Evolutionary conservation across 1,140 invertebrate species (phyloP).

Genomic region (Reticulitermes speratus): DNA sequence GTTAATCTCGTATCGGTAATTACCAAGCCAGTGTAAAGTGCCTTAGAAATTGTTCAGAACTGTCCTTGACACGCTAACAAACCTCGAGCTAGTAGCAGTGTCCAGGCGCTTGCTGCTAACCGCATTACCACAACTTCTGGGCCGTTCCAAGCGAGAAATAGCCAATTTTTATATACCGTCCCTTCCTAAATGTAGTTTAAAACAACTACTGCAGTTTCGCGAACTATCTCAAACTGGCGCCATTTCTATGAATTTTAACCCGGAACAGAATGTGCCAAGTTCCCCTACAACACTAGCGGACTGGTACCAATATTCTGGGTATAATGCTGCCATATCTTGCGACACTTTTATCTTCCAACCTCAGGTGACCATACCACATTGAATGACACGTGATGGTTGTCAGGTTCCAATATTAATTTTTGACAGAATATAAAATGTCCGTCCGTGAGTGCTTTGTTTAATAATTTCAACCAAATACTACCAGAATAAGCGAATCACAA

Average conservation of each 20-base stretch:
- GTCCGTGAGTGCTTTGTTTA: too few relatives aligned
- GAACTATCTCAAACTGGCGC: background rate
- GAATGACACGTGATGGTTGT: too few relatives aligned
- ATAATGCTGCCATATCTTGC: background rate
- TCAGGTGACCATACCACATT: too few relatives aligned
- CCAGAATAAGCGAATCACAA: too few relatives aligned
- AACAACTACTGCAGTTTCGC: background rate
- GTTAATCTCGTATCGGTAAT: background rate
- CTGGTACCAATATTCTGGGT: background rate
- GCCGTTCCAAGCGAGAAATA: background rate
- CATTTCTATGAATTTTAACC: background rate
- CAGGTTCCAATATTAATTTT: too few relatives aligned
- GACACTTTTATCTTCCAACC: background rate
- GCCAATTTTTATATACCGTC: background rate
- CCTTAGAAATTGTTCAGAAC: background rate
- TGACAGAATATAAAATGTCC: too few relatives aligned
- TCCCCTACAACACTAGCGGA: background rate
- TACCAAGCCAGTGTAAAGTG: background rate
- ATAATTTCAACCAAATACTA: too few relatives aligned
- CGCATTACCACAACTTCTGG: background rate
- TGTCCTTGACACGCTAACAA: background rate
- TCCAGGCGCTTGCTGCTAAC: background rate
- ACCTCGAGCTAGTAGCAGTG: too few relatives aligned
- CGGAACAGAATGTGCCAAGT: background rate
- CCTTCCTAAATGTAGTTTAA: constrained; percentile 9